Evolutionary conservation across 2,888 invertebrate genomes (phyloP), one percentile per base, ranked within the genome.

Genomic region (Drosophila subquinaria): DNA sequence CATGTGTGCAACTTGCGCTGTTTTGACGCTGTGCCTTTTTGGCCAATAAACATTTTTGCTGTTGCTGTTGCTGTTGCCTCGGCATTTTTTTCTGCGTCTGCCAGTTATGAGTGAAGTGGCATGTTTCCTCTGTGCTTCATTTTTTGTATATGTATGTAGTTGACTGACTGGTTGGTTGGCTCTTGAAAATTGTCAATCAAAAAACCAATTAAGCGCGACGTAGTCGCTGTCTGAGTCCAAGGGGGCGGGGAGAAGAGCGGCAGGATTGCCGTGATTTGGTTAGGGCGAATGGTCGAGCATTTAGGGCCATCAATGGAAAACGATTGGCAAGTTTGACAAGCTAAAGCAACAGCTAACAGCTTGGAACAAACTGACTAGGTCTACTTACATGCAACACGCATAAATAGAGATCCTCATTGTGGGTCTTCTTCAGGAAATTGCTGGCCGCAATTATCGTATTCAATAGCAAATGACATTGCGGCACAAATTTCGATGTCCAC

Each of bases 401-500:
- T 91, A 93, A 74, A 92, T 93, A 84, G 92, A 94, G 82, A 91
- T 92, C 89, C 91, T 93, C 90, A 83, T 93, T 89, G 81, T 85
- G 83, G 89, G 92, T 92, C 67, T 89, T 89, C 70, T 93, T 93
- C 43, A 94, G 92, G 73, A 94, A 91, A 67, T 93, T 93, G 80
- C 94, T 93, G 33, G 95, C 95, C 51, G 94, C 92, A 84, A 95
- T 94, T 75, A 95, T 92, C 48, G 95, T 94, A 62, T 94, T 94
- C 20, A 94, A 93, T 62, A 94, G 93, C 86, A 94, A 93, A 92
- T 94, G 94, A 48, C 94, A 93, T 75, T 95, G 95, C 57, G 94
- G 93, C 74, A 94, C 94, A 60, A 94, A 93, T 87, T 96, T 95
- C 73, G 95, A 95, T 38, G 95, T 93, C 90, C 95, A 95, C 92